Conservation (phyloP, 2,888 invertebrate species). For the Netelia inedita region DNA sequence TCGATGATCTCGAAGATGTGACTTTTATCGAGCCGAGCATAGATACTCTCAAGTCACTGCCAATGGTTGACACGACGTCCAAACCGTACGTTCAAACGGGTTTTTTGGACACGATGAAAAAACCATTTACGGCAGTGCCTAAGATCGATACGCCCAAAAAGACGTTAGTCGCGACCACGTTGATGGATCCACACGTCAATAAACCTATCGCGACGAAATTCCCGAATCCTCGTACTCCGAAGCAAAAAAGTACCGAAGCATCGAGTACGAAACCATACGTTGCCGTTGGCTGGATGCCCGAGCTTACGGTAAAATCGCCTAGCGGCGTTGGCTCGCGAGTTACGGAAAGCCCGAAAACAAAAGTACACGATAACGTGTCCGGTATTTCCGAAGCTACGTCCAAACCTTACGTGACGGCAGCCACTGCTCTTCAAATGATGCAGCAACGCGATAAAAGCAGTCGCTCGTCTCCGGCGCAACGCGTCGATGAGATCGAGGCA, state of each 20-base stretch:
- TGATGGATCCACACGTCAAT: constrained; percentile 70
- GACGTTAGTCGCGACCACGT: constrained; percentile 64
- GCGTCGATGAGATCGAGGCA: constrained; percentile 68
- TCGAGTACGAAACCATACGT: constrained; percentile 76
- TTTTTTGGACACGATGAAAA: constrained; percentile 74
- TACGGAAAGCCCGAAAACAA: background rate
- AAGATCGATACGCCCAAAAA: constrained; percentile 30
- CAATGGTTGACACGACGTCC: constrained; percentile 47
- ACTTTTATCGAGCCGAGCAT: constrained; percentile 72
- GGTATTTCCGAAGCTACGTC: background rate
- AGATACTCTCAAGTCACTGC: constrained; percentile 67
- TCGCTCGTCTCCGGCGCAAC: constrained; percentile 35
- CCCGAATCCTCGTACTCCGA: constrained; percentile 61
- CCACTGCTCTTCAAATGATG: constrained; percentile 76
- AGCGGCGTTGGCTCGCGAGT: constrained; percentile 18
- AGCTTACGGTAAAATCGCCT: constrained; percentile 65
- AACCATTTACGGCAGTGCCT: constrained; percentile 48
- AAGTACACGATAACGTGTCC: background rate
- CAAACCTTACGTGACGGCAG: constrained; percentile 75
- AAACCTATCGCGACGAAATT: constrained; percentile 75
- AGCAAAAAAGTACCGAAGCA: constrained; percentile 45
- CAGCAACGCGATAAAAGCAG: constrained; percentile 70
- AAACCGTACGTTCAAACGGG: constrained; percentile 81
- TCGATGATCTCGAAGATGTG: constrained; percentile 72
- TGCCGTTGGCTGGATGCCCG: constrained; percentile 76